phyloP scores from a whole-genome alignment of 2,888 invertebrate genomes.

The Volucella inanis region DNA sequence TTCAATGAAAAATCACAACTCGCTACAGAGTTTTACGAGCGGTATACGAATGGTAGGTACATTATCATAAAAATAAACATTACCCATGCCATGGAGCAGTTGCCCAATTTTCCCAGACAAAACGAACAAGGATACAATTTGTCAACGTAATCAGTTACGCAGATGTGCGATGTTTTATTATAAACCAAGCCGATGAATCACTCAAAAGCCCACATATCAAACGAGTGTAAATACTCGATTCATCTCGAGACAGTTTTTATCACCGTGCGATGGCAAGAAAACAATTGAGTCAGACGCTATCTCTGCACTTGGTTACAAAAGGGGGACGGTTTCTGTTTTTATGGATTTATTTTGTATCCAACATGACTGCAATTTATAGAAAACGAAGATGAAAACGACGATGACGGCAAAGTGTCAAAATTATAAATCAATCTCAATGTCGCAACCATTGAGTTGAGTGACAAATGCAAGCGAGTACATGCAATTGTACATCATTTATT shows the following conservation, averaged over 20 bases:
- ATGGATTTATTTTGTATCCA: no score
- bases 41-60: not conserved
- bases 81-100: constrained; percentile 1
- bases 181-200: constrained; percentile 27
- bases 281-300: constrained; percentile 39
- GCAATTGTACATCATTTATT: constrained; percentile 1
- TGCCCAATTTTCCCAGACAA: constrained; percentile 1
- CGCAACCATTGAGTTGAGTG: not conserved
- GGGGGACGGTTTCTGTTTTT: no score
- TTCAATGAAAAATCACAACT: not conserved
- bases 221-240: not conserved
- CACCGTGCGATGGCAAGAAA: constrained; percentile 1
- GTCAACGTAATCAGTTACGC: constrained; percentile 19
- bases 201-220: constrained; percentile 7
- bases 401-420: constrained; percentile 1
- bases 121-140: constrained; percentile 13
- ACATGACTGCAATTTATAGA: not conserved
- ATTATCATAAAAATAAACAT: not conserved
- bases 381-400: no score
- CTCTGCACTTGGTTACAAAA: not conserved
- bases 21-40: not conserved
- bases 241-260: constrained; percentile 23
- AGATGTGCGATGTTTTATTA: constrained; percentile 18
- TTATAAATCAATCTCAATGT: constrained; percentile 19
- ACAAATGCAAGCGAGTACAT: not conserved